Evolutionary conservation across 1,140 invertebrate species (phyloP).

Genomic region (Cephus cinctus): DNA sequence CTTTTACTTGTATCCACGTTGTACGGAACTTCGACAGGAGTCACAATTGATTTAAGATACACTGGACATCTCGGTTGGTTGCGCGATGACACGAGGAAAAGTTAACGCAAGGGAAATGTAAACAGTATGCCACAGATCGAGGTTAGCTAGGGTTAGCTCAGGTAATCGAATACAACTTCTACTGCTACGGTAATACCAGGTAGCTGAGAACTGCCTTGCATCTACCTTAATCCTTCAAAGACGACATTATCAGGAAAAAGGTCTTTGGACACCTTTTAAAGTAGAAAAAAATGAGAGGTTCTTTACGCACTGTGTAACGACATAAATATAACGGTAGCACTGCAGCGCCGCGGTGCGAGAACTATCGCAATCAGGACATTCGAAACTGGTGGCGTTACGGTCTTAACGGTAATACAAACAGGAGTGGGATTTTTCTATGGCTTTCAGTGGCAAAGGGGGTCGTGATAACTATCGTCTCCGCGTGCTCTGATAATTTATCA

Average conservation of each 20-base stretch:
- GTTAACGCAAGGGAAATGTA: too few species aligned
- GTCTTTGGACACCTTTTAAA: background rate
- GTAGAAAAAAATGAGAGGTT: background rate
- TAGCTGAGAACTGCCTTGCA: background rate
- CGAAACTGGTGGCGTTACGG: background rate
- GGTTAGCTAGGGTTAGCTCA: too few species aligned
- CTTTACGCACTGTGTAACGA: background rate
- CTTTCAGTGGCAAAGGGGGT: conserved; percentile 22
- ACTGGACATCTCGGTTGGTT: background rate
- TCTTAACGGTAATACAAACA: conserved; percentile 10
- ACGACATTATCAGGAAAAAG: background rate
- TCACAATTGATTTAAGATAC: too few species aligned
- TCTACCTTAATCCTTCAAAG: background rate
- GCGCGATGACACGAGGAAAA: background rate
- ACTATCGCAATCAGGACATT: too few species aligned
- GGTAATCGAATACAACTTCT: background rate
- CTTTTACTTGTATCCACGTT: background rate
- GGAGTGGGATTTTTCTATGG: conserved; percentile 24
- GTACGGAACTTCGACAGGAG: background rate
- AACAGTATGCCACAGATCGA: too few species aligned
- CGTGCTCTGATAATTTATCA: conserved; percentile 29
- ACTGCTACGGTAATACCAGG: background rate
- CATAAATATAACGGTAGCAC: conserved; percentile 2
- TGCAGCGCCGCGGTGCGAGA: background rate
- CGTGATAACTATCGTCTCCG: conserved; percentile 27